Evolutionary conservation across 2,888 invertebrate genomes (phyloP).

Genomic region (Ormyrus pomaceus): DNA sequence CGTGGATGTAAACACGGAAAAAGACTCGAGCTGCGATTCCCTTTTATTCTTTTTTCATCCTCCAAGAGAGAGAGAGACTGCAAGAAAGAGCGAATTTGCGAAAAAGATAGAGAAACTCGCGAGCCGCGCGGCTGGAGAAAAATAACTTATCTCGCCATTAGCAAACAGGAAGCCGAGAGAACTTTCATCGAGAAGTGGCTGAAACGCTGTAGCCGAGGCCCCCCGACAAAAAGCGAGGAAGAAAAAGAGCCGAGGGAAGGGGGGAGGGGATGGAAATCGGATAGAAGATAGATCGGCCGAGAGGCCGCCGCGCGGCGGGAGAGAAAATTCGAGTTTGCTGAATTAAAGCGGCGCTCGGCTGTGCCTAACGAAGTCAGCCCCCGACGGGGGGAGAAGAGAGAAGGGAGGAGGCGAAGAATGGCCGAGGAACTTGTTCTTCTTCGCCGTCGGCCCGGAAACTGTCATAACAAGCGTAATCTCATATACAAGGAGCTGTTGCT

Average conservation of each 20-base stretch:
- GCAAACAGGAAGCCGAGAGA: constrained; percentile 47
- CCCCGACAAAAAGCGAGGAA: constrained; percentile 1
- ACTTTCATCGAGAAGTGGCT: constrained; percentile 46
- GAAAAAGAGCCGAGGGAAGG: constrained; percentile 35
- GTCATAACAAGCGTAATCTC: constrained; percentile 72
- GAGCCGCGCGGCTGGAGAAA: constrained; percentile 12
- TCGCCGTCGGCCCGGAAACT: constrained; percentile 62
- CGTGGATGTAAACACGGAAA: constrained; percentile 50
- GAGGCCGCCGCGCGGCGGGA: constrained; percentile 15
- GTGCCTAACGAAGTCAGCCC: constrained; percentile 68
- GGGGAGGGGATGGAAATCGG: constrained; percentile 35
- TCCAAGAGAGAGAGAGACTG: neutral
- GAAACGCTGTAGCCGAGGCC: constrained; percentile 12
- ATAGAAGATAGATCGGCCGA: constrained; percentile 39
- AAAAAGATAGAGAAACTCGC: neutral
- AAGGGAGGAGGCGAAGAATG: constrained; percentile 43
- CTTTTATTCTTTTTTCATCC: constrained; percentile 9
- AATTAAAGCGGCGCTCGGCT: constrained; percentile 67
- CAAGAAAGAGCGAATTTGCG: neutral
- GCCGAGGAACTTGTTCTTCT: constrained; percentile 22
- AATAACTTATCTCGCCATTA: constrained; percentile 51
- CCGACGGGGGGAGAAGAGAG: neutral
- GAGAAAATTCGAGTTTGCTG: constrained; percentile 60
- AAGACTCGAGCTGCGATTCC: constrained; percentile 40
- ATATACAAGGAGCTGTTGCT: constrained; percentile 58